A percentile compares a stretch with the other conserved stretches of the same genome.
phyloP scores from a whole-genome alignment of 1,140 invertebrate genomes.

The Cydia strobilella region DNA sequence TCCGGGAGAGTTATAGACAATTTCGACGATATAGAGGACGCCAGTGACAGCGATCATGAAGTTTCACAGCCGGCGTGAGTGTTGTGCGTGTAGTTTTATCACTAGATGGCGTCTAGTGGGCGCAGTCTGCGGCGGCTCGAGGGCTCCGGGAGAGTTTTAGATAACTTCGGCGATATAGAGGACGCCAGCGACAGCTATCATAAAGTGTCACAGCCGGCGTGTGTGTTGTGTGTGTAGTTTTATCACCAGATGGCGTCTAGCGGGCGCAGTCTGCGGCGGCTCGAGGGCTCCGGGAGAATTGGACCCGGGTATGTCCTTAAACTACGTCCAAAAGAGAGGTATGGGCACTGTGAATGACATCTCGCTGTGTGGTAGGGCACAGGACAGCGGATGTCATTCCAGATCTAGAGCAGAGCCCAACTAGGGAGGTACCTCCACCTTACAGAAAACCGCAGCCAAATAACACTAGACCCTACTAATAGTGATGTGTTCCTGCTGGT shows the following conservation, averaged over 20 bases:
- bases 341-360: too few species aligned
- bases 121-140: conserved; percentile 74
- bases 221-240: conserved; percentile 40
- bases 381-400: too few species aligned
- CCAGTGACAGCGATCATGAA: conserved; percentile 67
- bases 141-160: conserved; percentile 77
- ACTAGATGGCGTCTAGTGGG: conserved; percentile 66
- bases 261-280: conserved; percentile 70
- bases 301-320: too few species aligned
- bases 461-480: too few species aligned
- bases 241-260: conserved; percentile 59
- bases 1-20: conserved; percentile 79
- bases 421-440: too few species aligned
- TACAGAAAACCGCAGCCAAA: too few species aligned
- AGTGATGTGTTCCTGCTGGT: too few species aligned
- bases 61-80: conserved; percentile 70
- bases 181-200: conserved; percentile 65
- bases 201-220: conserved; percentile 68
- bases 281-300: conserved; percentile 75
- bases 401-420: too few species aligned
- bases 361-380: too few species aligned
- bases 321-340: too few species aligned
- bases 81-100: neutral
- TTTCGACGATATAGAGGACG: conserved; percentile 75
- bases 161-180: conserved; percentile 78